phyloP scores from a whole-genome alignment of 2,113 vertebrate genomes.

The Rhinopomastus cyanomelas region DNA sequence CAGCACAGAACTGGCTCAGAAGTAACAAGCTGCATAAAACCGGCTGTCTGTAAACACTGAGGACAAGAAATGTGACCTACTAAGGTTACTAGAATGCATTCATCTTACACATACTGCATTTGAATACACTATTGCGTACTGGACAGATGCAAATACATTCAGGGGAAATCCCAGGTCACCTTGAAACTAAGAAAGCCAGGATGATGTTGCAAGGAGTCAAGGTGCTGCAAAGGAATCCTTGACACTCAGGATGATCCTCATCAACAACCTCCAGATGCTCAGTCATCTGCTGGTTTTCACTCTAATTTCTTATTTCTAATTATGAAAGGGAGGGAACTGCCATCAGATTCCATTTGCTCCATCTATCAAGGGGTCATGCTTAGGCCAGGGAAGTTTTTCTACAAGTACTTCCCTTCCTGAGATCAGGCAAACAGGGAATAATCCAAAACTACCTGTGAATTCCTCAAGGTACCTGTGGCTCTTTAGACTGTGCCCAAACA shows the following conservation, averaged over 20 bases:
- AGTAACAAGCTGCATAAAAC: conserved; percentile 25
- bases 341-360: background rate
- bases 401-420: background rate
- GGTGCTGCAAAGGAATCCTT: background rate
- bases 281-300: background rate
- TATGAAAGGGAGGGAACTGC: background rate
- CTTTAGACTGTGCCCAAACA: background rate
- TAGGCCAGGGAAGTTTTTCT: background rate
- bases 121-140: background rate
- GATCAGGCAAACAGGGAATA: conserved; percentile 3
- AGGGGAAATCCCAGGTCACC: conserved; percentile 14
- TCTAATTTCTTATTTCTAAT: background rate
- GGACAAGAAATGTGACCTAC: conserved; percentile 19
- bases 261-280: background rate
- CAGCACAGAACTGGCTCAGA: background rate
- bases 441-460: background rate
- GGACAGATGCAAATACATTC: conserved; percentile 47
- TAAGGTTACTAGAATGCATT: conserved; percentile 19
- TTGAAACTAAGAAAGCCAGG: background rate
- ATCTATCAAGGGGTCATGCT: background rate
- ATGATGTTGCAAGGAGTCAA: background rate
- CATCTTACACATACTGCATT: conserved; percentile 32
- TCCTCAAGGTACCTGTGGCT: background rate
- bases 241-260: background rate
- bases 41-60: conserved; percentile 46